Base-by-base conservation (phyloP, 2,888 invertebrate genomes). In the Zygothrica quintamaculata region DNA sequence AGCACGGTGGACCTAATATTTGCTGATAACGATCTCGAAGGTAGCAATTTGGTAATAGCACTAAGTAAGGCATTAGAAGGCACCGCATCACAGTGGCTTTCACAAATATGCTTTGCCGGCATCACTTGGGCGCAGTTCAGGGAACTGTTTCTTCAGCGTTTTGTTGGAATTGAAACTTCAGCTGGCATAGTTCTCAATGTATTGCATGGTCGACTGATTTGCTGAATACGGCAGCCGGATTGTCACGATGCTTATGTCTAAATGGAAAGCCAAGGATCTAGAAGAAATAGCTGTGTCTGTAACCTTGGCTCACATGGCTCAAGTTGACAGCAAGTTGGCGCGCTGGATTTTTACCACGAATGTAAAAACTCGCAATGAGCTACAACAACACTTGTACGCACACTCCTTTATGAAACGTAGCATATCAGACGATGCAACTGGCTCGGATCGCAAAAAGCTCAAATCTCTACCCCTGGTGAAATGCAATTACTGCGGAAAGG, bases 31-130 rank as follows among this genome's bases (percentile, higher is more conserved):
- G 22, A 22, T 16, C 40, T 22, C 22, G 18, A 40, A 1, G 40
- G 40, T 22, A 40, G 40, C 40, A 11, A 3, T 22, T 22, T 40
- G 15, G n/a, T 55, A 6, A 61, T 53, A n/a, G 48, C 44, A 6
- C 25, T 55, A n/a, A 48, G 55, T 7, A 60, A 44, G 26, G 43
- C 53, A 4, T 15, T 60, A 33, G 36, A 53, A 26, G 25, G 53
- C 13, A 53, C 36, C 33, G 53, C 53, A 18, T 60, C 44, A 7
- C 29, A 42, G 16, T 53, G 53, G 47, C 18, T 58, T 9, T 18
- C 37, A 1, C 60, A 52, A 47, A 47, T 53, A 33, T 60, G 52
- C 18, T 60, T 13, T 25, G 2, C 18, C 18, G 50, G 42, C 8
- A 52, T 43, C 8, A 52, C 33, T 9, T 42, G 52, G 26, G 2